These are phyloP conservation scores for Cladopsammia gracilis DNA, from an alignment of 64 coral and sea anemone genomes.

Conservation along the genomic window DNA sequence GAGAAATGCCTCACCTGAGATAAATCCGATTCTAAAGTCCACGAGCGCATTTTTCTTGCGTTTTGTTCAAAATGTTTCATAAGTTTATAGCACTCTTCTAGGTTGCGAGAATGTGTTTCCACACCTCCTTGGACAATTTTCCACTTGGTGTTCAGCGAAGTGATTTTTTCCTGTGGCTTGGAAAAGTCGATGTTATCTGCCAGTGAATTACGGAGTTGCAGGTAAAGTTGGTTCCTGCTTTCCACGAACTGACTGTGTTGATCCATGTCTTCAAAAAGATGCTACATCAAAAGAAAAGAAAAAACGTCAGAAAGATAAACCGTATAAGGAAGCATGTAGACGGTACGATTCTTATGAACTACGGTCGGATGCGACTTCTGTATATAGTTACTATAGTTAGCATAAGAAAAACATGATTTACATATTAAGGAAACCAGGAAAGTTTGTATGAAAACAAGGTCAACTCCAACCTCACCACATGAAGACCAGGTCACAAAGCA, in stretches of 20 bases:
- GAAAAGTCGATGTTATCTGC: conserved; percentile 84
- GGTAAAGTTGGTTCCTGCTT: conserved; percentile 67
- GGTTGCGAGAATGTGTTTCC: conserved; percentile 46
- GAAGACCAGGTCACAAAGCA: too few relatives aligned
- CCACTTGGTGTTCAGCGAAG: conserved; percentile 75
- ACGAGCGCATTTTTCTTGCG: conserved; percentile 68
- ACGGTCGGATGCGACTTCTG: too few relatives aligned
- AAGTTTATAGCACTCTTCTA: conserved; percentile 71
- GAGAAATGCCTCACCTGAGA: conserved; percentile 38
- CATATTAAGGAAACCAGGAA: too few relatives aligned
- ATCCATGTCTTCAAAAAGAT: conserved; percentile 81
- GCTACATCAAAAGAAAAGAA: conserved; percentile 27
- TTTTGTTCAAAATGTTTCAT: conserved; percentile 78
- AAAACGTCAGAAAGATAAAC: too few relatives aligned
- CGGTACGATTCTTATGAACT: too few relatives aligned
- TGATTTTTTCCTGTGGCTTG: conserved; percentile 77
- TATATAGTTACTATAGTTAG: too few relatives aligned
- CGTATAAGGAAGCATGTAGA: too few relatives aligned
- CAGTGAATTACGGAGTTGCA: conserved; percentile 56
- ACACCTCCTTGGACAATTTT: conserved; percentile 67
- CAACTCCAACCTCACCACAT: too few relatives aligned
- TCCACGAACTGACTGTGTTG: conserved; percentile 81
- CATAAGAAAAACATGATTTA: too few relatives aligned
- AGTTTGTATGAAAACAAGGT: too few relatives aligned
- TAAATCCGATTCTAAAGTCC: conserved; percentile 71